Base-by-base conservation (phyloP, 2,888 invertebrate genomes). In the Neria commutata region DNA sequence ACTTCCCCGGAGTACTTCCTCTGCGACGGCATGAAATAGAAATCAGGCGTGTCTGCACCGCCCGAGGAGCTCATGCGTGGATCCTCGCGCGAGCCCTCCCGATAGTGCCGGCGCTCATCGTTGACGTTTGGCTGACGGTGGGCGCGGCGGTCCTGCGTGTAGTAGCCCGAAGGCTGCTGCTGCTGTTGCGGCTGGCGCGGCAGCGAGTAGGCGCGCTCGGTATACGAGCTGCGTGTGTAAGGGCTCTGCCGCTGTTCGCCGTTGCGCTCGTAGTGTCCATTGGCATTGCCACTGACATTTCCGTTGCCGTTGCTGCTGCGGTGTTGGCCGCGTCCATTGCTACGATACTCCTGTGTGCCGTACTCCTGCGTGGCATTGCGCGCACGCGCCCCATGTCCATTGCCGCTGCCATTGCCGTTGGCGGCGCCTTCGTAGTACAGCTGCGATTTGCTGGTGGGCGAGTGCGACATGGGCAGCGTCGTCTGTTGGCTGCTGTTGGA, bases 11-110 rank as follows among this genome's bases (percentile, higher is more conserved):
- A 94, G 83, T 95, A 94, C 82, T 95, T 94, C 64, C 95, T 84
- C 79, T 95, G 95, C 63, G 93, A 93, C 47, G 95, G 95, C 94
- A 95, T 95, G 81, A 95, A 95, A 83, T 95, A 95, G 83, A 95
- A 95, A 83, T 95, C 95, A 0, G 94, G 82, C 51, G 82, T 82
- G 68, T 82, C 82, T 2, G 79, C 73, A 23, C 82, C 82, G 17
- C 78, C 77, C 58, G 76, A 80, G 19, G 71, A 70, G 45, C 68
- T 71, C 54, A 74, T 61, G 14, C 79, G 78, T 1, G 78, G 79
- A 68, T 80, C 81, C 17, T 77, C 77, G 0, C 79, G 75, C 3
- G 78, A 73, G 5, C 75, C 60, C 57, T 77, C 75, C 26, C 76
- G 80, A 77, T 82, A 59, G 68, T 78, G 59, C 71, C 81, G 69